Evolutionary conservation across 2,113 vertebrate genomes (phyloP), one percentile per base, ranked within the genome.

Genomic region (Ophthalmotilapia sp.): DNA sequence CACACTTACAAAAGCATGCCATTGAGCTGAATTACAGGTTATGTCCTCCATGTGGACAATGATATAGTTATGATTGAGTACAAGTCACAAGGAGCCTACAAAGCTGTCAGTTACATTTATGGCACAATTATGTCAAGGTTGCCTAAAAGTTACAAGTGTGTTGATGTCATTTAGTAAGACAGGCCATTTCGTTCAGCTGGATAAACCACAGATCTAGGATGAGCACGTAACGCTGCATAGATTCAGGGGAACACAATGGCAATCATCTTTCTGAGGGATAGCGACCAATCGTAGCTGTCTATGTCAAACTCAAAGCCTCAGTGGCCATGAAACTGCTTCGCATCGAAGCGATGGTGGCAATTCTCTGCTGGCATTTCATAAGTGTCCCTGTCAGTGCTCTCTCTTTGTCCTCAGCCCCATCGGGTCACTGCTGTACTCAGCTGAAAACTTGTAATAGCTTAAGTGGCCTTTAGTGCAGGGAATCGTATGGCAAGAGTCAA

Each of bases 401-500:
- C 84, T 81, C 91, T 89, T 93, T 95, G 90, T 94, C 92, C 93
- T 95, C 93, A 89, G 94, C 90, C 83, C 91, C 93, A 81, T 82
- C 42, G 84, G 95, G 94, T 96, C 94, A 94, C 81, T 86, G 62
- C 92, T 90, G 92, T 91, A 91, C 93, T 91, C 88, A 92, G 94
- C 91, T 95, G 91, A 94, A 94, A 94, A 95, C 91, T 94, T 95
- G 94, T 96, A 96, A 96, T 96, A 96, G 96, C 95, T 95, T 96
- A 96, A 96, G 94, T 96, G 95, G 94, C 94, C 96, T 96, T 97
- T 96, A 96, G 95, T 94, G 94, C 92, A 88, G 87, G 86, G 94
- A 95, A 94, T 94, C 87, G 90, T 92, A 92, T 93, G 94, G 94
- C 92, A 89, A 86, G 93, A 96, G 95, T 96, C 96, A 96, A 95